phyloP scores from a whole-genome alignment of 2,113 vertebrate species.

The Clupea harengus region DNA sequence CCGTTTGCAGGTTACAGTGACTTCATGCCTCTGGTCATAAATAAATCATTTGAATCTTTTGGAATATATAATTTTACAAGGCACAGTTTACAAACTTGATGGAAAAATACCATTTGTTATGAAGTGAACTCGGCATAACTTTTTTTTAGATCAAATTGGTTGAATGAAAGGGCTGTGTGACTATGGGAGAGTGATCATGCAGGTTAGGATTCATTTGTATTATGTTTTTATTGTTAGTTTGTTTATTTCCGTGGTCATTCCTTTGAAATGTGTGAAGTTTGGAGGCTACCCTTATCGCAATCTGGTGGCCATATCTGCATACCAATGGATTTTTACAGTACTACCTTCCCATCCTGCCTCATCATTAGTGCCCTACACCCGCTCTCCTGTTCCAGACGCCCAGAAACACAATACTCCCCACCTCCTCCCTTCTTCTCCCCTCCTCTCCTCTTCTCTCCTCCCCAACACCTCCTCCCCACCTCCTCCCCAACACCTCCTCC shows the following conservation, averaged over 20 bases:
- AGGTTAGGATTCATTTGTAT: background rate
- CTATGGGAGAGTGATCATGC: background rate
- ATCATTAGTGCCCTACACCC: background rate
- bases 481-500: too few species aligned
- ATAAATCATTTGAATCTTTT: background rate
- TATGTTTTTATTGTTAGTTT: background rate
- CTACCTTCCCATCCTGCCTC: background rate
- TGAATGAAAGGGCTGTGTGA: background rate
- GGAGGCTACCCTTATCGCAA: background rate
- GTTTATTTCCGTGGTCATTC: background rate
- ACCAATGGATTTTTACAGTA: background rate
- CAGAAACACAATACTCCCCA: too few species aligned
- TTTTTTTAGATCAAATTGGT: background rate
- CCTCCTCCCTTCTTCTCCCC: too few species aligned
- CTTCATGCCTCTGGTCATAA: constrained; percentile 74
- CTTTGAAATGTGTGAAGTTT: background rate
- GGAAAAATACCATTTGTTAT: background rate
- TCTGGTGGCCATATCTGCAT: background rate
- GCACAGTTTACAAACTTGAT: background rate
- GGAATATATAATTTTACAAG: background rate
- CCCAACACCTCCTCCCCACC: too few species aligned
- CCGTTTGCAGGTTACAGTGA: too few species aligned
- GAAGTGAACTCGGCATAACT: background rate
- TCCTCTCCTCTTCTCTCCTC: too few species aligned
- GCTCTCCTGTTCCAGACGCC: background rate